Conservation (phyloP, 2,113 vertebrate species). For the Gobiocypris rarus region DNA sequence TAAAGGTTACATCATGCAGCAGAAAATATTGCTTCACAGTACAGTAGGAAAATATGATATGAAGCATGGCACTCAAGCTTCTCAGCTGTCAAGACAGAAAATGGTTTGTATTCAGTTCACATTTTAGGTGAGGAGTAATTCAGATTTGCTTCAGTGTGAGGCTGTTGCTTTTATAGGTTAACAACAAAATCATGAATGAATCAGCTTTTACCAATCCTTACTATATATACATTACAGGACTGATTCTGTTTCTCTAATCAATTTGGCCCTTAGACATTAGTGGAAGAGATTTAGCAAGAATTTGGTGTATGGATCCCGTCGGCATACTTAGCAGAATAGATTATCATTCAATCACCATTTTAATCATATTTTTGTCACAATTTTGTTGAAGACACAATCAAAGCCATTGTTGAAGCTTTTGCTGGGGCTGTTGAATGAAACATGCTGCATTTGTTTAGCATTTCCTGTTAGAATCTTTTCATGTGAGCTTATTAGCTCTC, state of each 20-base stretch:
- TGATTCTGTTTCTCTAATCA: neutral
- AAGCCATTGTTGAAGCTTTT: neutral
- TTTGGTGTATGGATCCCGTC: neutral
- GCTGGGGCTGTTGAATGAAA: neutral
- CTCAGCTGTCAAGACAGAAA: neutral
- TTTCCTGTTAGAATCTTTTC: neutral
- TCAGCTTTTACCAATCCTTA: neutral
- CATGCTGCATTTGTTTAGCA: conserved; percentile 5
- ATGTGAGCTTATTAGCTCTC: neutral
- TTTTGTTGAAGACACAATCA: neutral
- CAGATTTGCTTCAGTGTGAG: neutral
- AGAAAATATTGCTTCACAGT: neutral
- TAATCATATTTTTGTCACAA: neutral
- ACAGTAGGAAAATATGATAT: neutral
- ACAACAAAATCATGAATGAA: conserved; percentile 14
- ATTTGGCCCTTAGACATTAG: neutral
- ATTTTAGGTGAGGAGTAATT: neutral
- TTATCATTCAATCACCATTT: neutral
- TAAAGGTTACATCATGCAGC: neutral
- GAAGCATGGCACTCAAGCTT: neutral
- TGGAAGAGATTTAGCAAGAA: neutral
- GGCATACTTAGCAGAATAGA: neutral
- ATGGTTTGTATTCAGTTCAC: neutral
- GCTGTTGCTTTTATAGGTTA: neutral
- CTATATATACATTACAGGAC: neutral